Conservation (phyloP, 37 sponge, comb jelly and placozoan species). For the Cladorhizidae sp. region DNA sequence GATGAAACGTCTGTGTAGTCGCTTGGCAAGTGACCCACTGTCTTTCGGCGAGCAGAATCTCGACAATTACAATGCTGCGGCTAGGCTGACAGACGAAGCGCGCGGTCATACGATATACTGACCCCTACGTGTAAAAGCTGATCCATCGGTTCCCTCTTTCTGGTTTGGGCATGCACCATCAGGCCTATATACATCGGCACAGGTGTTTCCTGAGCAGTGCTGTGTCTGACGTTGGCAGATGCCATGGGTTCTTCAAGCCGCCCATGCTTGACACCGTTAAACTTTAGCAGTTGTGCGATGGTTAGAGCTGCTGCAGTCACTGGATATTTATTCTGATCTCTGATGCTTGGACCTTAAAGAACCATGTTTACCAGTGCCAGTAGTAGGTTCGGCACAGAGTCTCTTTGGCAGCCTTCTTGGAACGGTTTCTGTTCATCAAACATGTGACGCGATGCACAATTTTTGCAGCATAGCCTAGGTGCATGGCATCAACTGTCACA, state of each 20-base stretch:
- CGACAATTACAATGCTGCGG: constrained; percentile 16
- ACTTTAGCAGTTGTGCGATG: too few species aligned
- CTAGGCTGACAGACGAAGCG: constrained; percentile 23
- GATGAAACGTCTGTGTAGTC: too few species aligned
- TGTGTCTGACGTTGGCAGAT: neutral
- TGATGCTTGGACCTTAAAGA: neutral
- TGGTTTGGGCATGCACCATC: too few species aligned
- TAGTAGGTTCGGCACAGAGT: neutral
- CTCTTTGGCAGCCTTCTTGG: too few species aligned
- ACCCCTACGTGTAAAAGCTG: neutral
- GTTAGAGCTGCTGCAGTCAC: neutral
- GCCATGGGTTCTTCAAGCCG: neutral
- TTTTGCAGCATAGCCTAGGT: neutral
- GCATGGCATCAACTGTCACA: too few species aligned
- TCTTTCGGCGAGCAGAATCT: too few species aligned
- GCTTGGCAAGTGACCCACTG: too few species aligned
- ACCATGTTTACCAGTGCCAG: too few species aligned
- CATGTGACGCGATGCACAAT: too few species aligned
- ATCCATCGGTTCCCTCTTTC: neutral
- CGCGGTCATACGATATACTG: too few species aligned
- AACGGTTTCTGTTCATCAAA: too few species aligned
- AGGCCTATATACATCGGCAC: too few species aligned
- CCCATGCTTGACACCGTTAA: neutral
- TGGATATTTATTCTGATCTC: neutral
- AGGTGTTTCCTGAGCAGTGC: neutral